Evolutionary conservation across 2,888 invertebrate genomes (phyloP).

Genomic region (Ctenicera cuprea): DNA sequence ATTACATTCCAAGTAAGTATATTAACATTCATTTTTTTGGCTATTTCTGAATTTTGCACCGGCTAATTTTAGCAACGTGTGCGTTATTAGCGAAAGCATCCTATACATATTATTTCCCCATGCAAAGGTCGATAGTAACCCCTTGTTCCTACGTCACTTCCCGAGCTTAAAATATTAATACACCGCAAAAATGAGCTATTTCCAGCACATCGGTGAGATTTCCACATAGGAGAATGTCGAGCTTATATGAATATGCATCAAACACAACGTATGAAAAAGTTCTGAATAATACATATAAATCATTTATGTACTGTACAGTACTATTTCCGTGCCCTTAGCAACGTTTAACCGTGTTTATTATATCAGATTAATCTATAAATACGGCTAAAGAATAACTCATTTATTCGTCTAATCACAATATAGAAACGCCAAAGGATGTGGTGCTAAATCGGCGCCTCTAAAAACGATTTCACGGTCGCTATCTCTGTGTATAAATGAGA

Average conservation of each 20-base stretch:
- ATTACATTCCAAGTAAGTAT: no score
- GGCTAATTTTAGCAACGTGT: no score
- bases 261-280: conserved; percentile 17
- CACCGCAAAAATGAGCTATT: conserved; percentile 48
- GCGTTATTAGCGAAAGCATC: no score
- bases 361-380: conserved; percentile 27
- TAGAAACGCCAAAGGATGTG: conserved; percentile 19
- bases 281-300: conserved; percentile 27
- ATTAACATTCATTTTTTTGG: no score
- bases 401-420: background rate
- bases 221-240: conserved; percentile 22
- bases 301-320: conserved; percentile 10
- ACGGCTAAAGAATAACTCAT: background rate
- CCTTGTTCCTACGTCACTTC: conserved; percentile 47
- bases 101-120: conserved; percentile 6
- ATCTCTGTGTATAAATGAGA: conserved; percentile 13
- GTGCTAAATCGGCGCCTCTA: conserved; percentile 27
- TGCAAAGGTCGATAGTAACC: conserved; percentile 43
- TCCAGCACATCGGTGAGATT: conserved; percentile 38
- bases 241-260: conserved; percentile 36
- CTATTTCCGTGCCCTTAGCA: conserved; percentile 19
- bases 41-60: no score
- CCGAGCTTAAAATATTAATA: conserved; percentile 45
- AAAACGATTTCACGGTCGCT: conserved; percentile 34
- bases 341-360: background rate